phyloP scores from a whole-genome alignment of 2,797 vertebrate genomes.

The Propithecus perrieri region DNA sequence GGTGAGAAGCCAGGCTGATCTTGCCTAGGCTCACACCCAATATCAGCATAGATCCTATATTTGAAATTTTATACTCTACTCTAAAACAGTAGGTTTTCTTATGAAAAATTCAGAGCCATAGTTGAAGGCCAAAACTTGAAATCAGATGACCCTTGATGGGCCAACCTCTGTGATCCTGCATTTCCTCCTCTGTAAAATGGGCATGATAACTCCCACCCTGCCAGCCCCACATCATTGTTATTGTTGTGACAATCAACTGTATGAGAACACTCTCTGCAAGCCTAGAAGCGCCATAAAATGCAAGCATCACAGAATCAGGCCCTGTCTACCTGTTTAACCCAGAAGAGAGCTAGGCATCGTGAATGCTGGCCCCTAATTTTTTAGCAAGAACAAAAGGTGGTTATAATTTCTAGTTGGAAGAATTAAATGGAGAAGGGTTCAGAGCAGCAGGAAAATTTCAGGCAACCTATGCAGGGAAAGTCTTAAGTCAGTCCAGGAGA shows the following conservation, averaged over 20 bases:
- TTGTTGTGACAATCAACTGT: not conserved
- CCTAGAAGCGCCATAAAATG: not conserved
- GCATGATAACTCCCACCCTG: not conserved
- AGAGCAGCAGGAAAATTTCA: constrained; percentile 61
- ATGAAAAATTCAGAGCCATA: not conserved
- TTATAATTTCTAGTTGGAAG: constrained; percentile 32
- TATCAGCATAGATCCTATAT: not conserved
- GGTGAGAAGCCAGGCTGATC: not conserved
- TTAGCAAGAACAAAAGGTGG: not conserved
- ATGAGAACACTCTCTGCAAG: not conserved
- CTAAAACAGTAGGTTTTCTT: constrained; percentile 5
- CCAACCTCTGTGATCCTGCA: not conserved
- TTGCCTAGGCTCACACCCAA: not conserved
- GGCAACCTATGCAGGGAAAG: not conserved
- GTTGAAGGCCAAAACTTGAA: not conserved
- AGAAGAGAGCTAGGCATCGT: not conserved
- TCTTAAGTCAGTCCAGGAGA: constrained; percentile 1
- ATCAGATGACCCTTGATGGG: not conserved
- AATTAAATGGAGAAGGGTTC: constrained; percentile 1
- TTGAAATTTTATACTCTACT: not conserved
- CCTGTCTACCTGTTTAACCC: not conserved
- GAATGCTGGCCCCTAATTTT: not conserved
- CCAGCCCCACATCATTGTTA: not conserved
- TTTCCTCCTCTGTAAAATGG: not conserved
- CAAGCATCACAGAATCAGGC: fast-evolving